These are phyloP conservation scores for Uropsilus gracilis DNA, from an alignment of 2,113 vertebrate genomes.

Conservation along the genomic window DNA sequence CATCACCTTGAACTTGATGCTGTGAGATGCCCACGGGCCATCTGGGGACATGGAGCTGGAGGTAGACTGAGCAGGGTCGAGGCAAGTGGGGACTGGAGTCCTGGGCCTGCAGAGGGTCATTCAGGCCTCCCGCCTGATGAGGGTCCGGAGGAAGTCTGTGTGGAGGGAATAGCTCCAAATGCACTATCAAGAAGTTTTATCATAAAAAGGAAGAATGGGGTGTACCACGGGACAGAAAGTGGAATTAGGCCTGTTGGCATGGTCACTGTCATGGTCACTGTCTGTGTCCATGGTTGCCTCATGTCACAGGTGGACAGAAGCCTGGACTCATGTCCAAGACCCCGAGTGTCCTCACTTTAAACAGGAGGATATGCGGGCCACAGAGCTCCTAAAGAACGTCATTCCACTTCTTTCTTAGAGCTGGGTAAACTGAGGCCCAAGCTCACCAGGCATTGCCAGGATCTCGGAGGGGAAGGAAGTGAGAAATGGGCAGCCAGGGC, in stretches of 20 bases:
- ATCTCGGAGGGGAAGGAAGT: fast-evolving
- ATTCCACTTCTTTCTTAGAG: neutral
- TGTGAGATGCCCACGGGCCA: no score
- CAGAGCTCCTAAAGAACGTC: neutral
- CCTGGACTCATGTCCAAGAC: neutral
- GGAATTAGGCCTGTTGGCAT: no score
- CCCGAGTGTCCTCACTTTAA: neutral
- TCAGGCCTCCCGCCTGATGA: no score
- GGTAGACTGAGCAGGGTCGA: no score
- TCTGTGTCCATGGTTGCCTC: fast-evolving
- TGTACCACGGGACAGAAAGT: no score
- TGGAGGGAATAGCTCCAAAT: neutral
- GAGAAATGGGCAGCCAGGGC: neutral
- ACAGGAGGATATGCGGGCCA: neutral
- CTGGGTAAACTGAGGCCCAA: neutral
- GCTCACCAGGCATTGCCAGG: no score
- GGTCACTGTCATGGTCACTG: no score
- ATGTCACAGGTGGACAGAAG: neutral
- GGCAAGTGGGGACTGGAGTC: no score
- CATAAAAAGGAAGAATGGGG: neutral
- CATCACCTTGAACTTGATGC: no score
- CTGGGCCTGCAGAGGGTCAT: no score
- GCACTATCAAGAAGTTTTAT: neutral
- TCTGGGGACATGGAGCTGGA: no score
- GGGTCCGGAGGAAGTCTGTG: no score